phyloP scores from a whole-genome alignment of 1,140 invertebrate species.

The Hermetia illucens region DNA sequence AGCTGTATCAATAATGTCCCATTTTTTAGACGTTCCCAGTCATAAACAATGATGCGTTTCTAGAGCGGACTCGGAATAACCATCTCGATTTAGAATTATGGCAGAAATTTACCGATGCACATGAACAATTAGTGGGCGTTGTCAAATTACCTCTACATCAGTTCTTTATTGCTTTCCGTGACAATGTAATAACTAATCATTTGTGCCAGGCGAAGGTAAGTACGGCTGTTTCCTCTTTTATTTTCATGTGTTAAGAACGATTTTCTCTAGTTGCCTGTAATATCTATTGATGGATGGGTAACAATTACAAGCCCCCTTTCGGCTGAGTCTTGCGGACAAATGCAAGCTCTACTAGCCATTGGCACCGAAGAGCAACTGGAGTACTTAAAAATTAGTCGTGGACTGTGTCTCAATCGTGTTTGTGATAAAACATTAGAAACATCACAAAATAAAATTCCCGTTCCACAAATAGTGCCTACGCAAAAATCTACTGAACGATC shows the following conservation, averaged over 20 bases:
- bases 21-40: constrained; percentile 35
- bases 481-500: background rate
- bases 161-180: constrained; percentile 41
- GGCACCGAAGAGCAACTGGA: constrained; percentile 43
- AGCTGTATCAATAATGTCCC: constrained; percentile 4
- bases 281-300: constrained; percentile 44
- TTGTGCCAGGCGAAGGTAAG: constrained; percentile 28
- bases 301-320: constrained; percentile 33
- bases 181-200: constrained; percentile 38
- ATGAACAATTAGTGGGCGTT: constrained; percentile 34
- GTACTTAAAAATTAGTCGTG: constrained; percentile 36
- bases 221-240: background rate
- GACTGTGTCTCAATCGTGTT: constrained; percentile 19
- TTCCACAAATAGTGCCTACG: background rate
- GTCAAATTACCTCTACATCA: constrained; percentile 42
- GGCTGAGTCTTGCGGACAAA: constrained; percentile 32
- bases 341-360: constrained; percentile 39
- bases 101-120: constrained; percentile 14
- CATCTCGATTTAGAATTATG: constrained; percentile 39
- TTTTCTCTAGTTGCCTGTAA: constrained; percentile 36
- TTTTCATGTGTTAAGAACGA: background rate
- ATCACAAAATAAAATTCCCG: background rate
- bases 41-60: constrained; percentile 36
- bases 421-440: constrained; percentile 17
- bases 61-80: constrained; percentile 39